Base-by-base conservation (phyloP, 37 sponge, comb jelly and placozoan genomes). In the Chondrilla cf. caribensis region DNA sequence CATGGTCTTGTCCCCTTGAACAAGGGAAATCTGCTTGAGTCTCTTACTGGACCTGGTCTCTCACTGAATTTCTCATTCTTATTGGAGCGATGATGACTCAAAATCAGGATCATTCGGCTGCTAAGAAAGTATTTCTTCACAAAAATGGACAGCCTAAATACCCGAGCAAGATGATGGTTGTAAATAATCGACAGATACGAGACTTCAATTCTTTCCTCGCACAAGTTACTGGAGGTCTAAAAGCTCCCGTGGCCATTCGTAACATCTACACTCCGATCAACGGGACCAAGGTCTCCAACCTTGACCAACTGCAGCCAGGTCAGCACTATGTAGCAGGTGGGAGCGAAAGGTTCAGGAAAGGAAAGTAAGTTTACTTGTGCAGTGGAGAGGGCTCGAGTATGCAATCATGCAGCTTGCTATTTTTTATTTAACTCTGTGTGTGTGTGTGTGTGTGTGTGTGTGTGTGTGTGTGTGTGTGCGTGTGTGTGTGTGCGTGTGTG, bases 241-340 rank as follows among this genome's bases (percentile, higher is more conserved):
- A 84, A 19, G 90, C 95, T 9, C 87, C 93, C 0, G 92, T 89
- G 2, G 95, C 95, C 24, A 60, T 95, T 29, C 81, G 95, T 35
- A 95, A 84, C 75, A 86, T 95, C 66, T 95, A 95, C 81, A 95
- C 95, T 18, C 93, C 95, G 7, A 38, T 22, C 3, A 62, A 31
- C 14, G 95, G 95, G 2, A 90, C 89, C 73, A 55, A 59, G 32
- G 83, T 95, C 32, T 58, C 75, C 22, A 81, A 9, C 24, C 55
- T 95, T 66, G 86, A 87, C 19, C 79, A 79, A 0, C 42, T 95
- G 24, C 54, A 87, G 42, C 71, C 65, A 25, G 95, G 92, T 22
- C 65, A 38, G 36, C 82, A 87, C 78, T 95, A 95, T 65, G 95
- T 95, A 32, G 95, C 93, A 29, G 93, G 93, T n/a, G 95, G 95